These are phyloP conservation scores for Fragum fragum DNA, from an alignment of 2,888 invertebrate species.

Conservation along the genomic window DNA sequence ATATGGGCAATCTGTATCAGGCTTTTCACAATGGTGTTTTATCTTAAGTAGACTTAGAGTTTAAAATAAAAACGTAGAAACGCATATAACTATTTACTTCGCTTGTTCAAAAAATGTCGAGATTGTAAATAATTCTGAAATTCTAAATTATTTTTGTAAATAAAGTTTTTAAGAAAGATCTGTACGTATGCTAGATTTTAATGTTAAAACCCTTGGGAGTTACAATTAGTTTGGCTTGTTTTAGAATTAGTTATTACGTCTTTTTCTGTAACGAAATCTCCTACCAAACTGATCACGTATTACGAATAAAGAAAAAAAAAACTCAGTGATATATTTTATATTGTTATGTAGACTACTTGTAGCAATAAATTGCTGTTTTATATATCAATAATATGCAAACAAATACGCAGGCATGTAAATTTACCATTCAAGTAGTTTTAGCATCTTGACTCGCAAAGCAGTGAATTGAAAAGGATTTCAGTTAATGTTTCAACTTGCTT, in stretches of 20 bases:
- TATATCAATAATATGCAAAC: conserved; percentile 22
- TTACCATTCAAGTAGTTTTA: conserved; percentile 26
- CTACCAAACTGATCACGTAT: neutral
- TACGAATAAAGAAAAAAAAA: neutral
- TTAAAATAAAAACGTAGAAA: neutral
- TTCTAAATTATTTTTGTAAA: conserved; percentile 69
- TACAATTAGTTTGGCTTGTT: neutral
- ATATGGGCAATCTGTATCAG: neutral
- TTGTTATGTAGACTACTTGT: conserved; percentile 16
- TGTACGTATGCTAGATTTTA: conserved; percentile 12
- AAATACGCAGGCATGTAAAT: conserved; percentile 35
- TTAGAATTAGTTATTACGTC: neutral
- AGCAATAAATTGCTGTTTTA: conserved; percentile 23
- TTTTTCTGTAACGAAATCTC: neutral
- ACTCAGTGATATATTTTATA: conserved; percentile 26
- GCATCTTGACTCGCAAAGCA: neutral
- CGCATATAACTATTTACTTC: conserved; percentile 14
- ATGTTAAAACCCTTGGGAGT: conserved; percentile 12
- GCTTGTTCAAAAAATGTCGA: conserved; percentile 22
- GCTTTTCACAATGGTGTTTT: neutral
- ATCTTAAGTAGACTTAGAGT: conserved; percentile 5
- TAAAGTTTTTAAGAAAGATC: conserved; percentile 30
- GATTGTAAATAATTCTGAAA: conserved; percentile 66
- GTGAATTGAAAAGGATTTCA: neutral
- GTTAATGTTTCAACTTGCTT: no score